These are phyloP conservation scores for Ryuthela nishihirai DNA, from an alignment of 2,888 invertebrate genomes.

Conservation along the genomic window DNA sequence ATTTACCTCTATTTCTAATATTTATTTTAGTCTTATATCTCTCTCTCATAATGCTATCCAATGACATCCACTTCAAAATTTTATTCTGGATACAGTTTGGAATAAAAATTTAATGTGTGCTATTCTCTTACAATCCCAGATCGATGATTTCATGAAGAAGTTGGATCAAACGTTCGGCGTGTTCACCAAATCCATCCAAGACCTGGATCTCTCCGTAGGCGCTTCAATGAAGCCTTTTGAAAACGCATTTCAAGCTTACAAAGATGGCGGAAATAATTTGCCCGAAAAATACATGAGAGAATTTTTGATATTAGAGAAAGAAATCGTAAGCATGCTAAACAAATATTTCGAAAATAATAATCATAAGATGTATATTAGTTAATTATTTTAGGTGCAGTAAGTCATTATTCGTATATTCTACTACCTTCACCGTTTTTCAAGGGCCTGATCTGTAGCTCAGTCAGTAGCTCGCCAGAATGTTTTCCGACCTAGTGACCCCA, in stretches of 20 bases:
- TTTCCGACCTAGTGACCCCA: neutral
- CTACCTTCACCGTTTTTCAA: no score
- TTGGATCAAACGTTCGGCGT: conserved; percentile 9
- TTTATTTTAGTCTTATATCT: no score
- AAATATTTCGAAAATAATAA: no score
- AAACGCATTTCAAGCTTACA: conserved; percentile 19
- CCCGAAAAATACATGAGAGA: conserved; percentile 21
- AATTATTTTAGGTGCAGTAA: no score
- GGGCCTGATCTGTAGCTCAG: no score
- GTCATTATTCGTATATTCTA: no score
- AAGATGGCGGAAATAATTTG: conserved; percentile 6
- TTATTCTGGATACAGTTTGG: no score
- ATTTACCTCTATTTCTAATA: no score
- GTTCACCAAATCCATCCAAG: conserved; percentile 7
- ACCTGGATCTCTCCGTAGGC: conserved; percentile 14
- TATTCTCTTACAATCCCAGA: neutral
- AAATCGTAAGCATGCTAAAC: conserved; percentile 31
- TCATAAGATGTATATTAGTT: no score
- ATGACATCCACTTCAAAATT: neutral
- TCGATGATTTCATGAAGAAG: conserved; percentile 9
- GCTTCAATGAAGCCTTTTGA: conserved; percentile 11
- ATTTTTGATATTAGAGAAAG: conserved; percentile 7
- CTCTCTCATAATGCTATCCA: neutral
- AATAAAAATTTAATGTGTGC: neutral
- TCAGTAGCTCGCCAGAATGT: no score